Conservation (phyloP, 1,140 invertebrate genomes). For the Gonatopus flavifemur region DNA sequence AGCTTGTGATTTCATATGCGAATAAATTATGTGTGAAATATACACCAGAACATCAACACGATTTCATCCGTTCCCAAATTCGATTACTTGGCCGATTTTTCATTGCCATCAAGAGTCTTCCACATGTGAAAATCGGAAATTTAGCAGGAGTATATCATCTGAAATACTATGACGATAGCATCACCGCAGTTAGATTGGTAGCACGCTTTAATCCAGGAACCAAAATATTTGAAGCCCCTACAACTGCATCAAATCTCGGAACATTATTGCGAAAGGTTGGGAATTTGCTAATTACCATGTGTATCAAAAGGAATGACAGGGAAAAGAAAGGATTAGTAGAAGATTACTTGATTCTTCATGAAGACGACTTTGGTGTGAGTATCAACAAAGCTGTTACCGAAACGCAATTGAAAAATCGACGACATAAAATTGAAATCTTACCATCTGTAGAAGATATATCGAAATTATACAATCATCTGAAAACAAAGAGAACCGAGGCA, state of each 20-base stretch:
- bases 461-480: conserved; percentile 17
- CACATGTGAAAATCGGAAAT: conserved; percentile 1
- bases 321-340: conserved; percentile 10
- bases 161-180: conserved; percentile 12
- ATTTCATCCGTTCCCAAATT: conserved; percentile 13
- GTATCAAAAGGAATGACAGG: conserved; percentile 11
- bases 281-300: conserved; percentile 8
- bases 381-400: conserved; percentile 27
- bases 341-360: conserved; percentile 22
- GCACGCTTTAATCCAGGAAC: conserved; percentile 15
- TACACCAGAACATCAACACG: conserved; percentile 12
- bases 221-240: conserved; percentile 9
- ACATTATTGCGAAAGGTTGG: conserved; percentile 25
- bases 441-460: conserved; percentile 20
- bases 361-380: conserved; percentile 19
- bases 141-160: conserved; percentile 16
- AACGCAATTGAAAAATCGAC: conserved; percentile 13
- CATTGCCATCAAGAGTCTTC: too few relatives aligned
- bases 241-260: conserved; percentile 17
- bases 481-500: conserved; percentile 6
- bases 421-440: conserved; percentile 20
- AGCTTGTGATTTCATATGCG: conserved; percentile 12
- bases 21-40: conserved; percentile 23
- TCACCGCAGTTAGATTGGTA: conserved; percentile 15
- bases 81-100: conserved; percentile 19